Evolutionary conservation across 2,797 vertebrate genomes (phyloP).

Genomic region (Pipistrellus pipistrellus): DNA sequence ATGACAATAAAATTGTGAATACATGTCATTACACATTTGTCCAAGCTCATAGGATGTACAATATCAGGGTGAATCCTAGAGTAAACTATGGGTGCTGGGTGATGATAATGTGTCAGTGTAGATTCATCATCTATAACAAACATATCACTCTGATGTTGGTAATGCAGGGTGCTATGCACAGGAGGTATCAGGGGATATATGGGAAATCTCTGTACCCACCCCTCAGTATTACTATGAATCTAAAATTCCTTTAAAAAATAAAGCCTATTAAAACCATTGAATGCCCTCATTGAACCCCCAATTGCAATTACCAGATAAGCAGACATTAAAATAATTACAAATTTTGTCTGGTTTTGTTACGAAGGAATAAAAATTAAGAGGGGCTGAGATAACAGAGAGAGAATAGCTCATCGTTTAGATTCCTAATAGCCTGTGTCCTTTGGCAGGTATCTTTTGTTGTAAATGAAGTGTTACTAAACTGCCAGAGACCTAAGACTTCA

Average conservation of each 20-base stretch:
- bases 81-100: background rate
- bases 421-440: background rate
- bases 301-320: background rate
- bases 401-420: background rate
- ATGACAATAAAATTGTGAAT: background rate
- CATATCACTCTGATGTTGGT: background rate
- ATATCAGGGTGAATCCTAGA: background rate
- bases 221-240: conserved; percentile 15
- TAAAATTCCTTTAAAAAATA: conserved; percentile 19
- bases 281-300: background rate
- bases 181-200: rapidly evolving
- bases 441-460: background rate
- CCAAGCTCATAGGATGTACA: background rate
- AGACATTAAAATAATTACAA: conserved; percentile 42
- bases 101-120: background rate
- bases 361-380: conserved; percentile 17
- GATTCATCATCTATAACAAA: background rate
- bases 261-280: conserved; percentile 23
- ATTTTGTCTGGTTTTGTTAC: conserved; percentile 10
- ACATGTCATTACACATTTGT: background rate
- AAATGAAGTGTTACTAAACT: background rate
- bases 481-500: background rate
- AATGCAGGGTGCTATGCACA: rapidly evolving
- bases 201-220: background rate
- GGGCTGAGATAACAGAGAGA: background rate